Base-by-base conservation (phyloP, 1,140 invertebrate species). In the Micrasema minimum region DNA sequence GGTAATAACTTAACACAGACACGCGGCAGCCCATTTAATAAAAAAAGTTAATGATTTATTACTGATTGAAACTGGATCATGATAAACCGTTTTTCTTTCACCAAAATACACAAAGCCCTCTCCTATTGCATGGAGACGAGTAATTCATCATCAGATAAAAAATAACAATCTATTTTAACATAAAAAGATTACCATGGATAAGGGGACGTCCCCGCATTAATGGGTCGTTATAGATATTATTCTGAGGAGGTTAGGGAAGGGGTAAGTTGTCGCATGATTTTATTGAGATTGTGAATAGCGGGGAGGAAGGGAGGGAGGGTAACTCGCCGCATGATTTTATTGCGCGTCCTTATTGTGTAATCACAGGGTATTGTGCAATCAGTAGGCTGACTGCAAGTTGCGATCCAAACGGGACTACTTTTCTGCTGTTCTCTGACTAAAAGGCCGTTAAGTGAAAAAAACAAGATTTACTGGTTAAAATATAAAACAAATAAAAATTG, bases 351-450 rank as follows among this genome's bases (percentile, higher is more conserved):
- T 64, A 66, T 73, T 69, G 66, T 73, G 66, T 66, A 74, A 74
- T 74, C 72, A 74, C 62, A 35, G 53, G 10, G 67, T 62, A 74
- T 74, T 74, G 72, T 74, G 38, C 46, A 74, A 74, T 74, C 72
- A 70, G 43, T 31, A 2, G 26, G 26, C 7, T 31, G 26, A 31
- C 26, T 4, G 7, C n/a, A n/a, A n/a, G n/a, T n/a, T n/a, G n/a
- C n/a, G n/a, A n/a, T n/a, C n/a, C n/a, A n/a, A n/a, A n/a, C n/a
- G n/a, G n/a, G n/a, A n/a, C n/a, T n/a, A n/a, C n/a, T n/a, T n/a
- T n/a, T n/a, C n/a, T n/a, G n/a, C n/a, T n/a, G n/a, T n/a, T n/a
- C n/a, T n/a, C n/a, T n/a, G n/a, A n/a, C n/a, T n/a, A n/a, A n/a
- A n/a, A n/a, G n/a, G n/a, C n/a, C n/a, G n/a, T n/a, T n/a, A n/a